These are phyloP conservation scores for Pogonocichla stellata DNA, from an alignment of 2,113 vertebrate genomes.

Conservation along the genomic window DNA sequence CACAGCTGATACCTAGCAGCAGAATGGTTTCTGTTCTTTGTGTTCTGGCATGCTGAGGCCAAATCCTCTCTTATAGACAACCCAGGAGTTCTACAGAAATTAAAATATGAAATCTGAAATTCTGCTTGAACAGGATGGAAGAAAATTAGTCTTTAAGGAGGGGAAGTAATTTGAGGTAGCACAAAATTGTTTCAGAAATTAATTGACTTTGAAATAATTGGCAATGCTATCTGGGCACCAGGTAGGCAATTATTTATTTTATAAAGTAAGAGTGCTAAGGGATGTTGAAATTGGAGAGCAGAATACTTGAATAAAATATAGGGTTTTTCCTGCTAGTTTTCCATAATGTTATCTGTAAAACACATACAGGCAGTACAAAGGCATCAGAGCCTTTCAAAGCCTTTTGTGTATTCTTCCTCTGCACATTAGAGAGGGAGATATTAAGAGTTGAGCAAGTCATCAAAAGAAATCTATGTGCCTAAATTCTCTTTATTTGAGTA, in stretches of 20 bases:
- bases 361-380: background rate
- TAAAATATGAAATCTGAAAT: background rate
- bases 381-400: background rate
- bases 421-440: background rate
- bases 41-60: background rate
- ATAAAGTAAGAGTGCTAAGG: background rate
- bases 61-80: background rate
- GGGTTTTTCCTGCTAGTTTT: background rate
- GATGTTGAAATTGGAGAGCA: background rate
- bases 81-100: background rate
- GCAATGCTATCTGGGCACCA: background rate
- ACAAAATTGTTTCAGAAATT: background rate
- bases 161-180: background rate
- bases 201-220: background rate
- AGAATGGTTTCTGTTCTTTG: background rate
- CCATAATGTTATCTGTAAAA: background rate
- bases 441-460: background rate
- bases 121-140: background rate
- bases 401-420: background rate
- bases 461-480: background rate
- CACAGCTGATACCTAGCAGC: background rate
- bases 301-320: background rate
- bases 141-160: background rate
- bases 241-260: background rate
- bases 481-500: background rate